Evolutionary conservation across 2,888 invertebrate genomes (phyloP).

Genomic region (Steinernema scapterisci): DNA sequence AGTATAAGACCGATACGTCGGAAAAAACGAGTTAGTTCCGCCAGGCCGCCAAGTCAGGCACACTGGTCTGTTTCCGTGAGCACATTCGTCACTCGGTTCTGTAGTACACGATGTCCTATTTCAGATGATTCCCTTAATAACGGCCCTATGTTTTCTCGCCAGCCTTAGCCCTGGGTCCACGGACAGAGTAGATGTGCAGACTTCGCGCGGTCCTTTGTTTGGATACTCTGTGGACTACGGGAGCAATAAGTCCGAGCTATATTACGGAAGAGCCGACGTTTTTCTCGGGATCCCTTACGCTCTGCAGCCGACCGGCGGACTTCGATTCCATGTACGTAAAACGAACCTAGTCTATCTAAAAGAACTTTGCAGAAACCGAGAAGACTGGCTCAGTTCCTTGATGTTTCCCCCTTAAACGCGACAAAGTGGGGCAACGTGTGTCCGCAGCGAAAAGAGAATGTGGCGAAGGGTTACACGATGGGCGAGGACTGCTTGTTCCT

Average conservation of each 20-base stretch:
- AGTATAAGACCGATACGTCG: not conserved
- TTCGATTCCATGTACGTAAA: slow-evolving; percentile 44
- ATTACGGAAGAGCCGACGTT: slow-evolving; percentile 51
- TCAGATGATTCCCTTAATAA: not conserved
- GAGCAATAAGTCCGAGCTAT: slow-evolving; percentile 45
- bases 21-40: no score
- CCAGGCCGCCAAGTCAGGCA: not conserved
- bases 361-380: not conserved
- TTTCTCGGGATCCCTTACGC: slow-evolving; percentile 59
- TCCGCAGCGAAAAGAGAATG: slow-evolving; percentile 44
- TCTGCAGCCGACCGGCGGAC: slow-evolving; percentile 50
- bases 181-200: slow-evolving; percentile 16
- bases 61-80: not conserved
- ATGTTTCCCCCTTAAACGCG: slow-evolving; percentile 45
- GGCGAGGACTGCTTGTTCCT: slow-evolving; percentile 58
- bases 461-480: slow-evolving; percentile 36
- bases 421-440: slow-evolving; percentile 53
- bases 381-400: slow-evolving; percentile 3
- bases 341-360: not conserved
- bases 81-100: not conserved
- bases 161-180: not conserved
- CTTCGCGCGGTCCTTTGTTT: slow-evolving; percentile 25
- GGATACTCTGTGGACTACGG: slow-evolving; percentile 38
- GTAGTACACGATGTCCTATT: not conserved
- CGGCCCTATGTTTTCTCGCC: not conserved